Base-by-base conservation (phyloP, 2,113 vertebrate species). In the Albula goreensis region DNA sequence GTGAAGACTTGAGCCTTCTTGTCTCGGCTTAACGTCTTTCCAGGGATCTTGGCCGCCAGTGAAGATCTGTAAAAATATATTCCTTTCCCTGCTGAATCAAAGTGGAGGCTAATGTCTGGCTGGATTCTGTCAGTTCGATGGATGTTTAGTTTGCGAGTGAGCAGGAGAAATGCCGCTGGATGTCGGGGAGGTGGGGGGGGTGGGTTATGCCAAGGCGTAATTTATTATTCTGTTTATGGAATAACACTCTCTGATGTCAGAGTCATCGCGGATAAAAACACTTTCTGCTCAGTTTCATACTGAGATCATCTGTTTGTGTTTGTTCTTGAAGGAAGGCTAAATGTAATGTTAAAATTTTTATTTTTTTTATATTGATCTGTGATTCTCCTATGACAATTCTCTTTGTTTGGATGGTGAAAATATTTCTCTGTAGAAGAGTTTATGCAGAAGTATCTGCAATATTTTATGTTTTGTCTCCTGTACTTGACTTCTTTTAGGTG, bases 1-100 rank as follows among this genome's bases (percentile, higher is more conserved):
- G 10, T 53, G 80, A 53, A 52, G 80, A 52, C 81, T 60, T 83
- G 53, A 83, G 52, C 56, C 81, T 83, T 49, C 81, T 60, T 52
- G 53, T 49, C 53, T 13, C 11, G 53, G 81, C 56, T 83, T 83
- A 83, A 57, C 13, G 52, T 60, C 52, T 83, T 57, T 60, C 81
- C 57, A 48, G 80, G 80, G 50, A 48, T 83, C 81, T 83, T 8
- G 56, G 53, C 52, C 19, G 25, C 53, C 13, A 17, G 81, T 41
- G 52, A 60, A 83, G 4, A 31, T 83, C 53, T 63, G 52, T 48
- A 83, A 60, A 63, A 63, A 13, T 31, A 63, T 60, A 60, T 83
- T 60, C 52, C 17, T 41, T 57, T 22, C 49, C 4, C 56, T 22
- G 3, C 51, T 53, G 22, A 53, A 82, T 82, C 80, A 53, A 82